Evolutionary conservation across 2,797 vertebrate genomes (phyloP), one percentile per base, ranked within the genome.

Genomic region (Erithacus rubecula): DNA sequence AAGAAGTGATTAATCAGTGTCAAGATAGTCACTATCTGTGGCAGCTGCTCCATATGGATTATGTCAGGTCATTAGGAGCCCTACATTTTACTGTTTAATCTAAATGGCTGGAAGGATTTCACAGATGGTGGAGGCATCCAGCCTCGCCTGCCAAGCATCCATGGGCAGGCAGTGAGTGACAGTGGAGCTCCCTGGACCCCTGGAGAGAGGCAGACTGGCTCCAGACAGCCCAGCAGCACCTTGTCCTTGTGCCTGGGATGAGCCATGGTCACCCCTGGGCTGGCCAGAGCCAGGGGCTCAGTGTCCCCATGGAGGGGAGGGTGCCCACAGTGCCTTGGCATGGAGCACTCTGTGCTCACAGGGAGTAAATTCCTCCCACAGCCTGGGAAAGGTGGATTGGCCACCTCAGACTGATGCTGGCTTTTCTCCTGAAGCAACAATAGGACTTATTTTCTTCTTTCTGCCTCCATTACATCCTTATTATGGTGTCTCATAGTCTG

Each of bases 1-100:
- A 92, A 86, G 90, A 58, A 96, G 86, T 34, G 92, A 96, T 96
- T 95, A 96, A 96, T 95, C 96, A 96, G 90, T 91, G 93, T 95
- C 95, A 89, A 32, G 90, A 67, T 6, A 94, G 94, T 94, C 86
- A 95, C 89, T 93, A 92, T 90, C 92, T 93, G 89, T 94, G 90
- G 93, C 94, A 95, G 90, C 71, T 96, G 64, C 94, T 96, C 96
- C 94, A 94, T 90, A 94, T 83, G 90, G 95, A 93, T 79, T 70
- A 85, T 47, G 64, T 55, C 90, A 87, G 90, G 93, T 94, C 93
- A 95, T 89, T 51, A 95, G 81, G 87, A 96, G 90, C 67, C 93
- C 93, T 87, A 53, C 78, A 94, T 95, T 95, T 90, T 39, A 47
- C 68, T 89, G 68, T 83, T 95, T 74, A n/a, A 87, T 86, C 78